phyloP scores from a whole-genome alignment of 2,113 vertebrate genomes.

The Microcebus ravelobensis region DNA sequence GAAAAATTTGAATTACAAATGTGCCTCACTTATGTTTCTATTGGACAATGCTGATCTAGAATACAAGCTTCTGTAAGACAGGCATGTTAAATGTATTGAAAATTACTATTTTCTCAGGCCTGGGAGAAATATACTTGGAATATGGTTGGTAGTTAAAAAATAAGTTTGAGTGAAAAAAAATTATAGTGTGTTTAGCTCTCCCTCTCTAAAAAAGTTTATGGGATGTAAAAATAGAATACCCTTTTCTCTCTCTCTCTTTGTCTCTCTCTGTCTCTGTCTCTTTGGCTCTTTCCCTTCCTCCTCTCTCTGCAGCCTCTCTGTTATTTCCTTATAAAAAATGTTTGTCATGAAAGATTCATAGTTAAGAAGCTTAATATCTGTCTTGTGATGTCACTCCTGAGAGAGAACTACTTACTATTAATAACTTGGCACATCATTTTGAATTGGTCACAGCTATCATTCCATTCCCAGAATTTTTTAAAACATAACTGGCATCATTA shows the following conservation, averaged over 20 bases:
- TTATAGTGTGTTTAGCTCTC: not conserved
- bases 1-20: not conserved
- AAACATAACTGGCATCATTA: not conserved
- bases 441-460: not conserved
- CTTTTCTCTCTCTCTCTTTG: not conserved
- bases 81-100: not conserved
- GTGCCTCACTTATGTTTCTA: not conserved
- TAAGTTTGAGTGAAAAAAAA: not conserved
- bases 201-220: not conserved
- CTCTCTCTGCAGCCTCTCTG: not conserved
- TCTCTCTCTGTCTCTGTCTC: not conserved
- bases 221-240: not conserved
- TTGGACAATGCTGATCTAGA: not conserved
- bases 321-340: not conserved
- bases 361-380: not conserved
- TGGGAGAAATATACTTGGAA: not conserved
- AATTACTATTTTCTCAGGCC: not conserved
- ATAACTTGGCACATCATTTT: not conserved
- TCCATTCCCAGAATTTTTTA: not conserved
- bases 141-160: constrained; percentile 2
- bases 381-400: not conserved
- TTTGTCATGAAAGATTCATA: not conserved
- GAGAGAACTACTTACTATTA: not conserved
- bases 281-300: not conserved
- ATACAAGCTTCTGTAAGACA: not conserved